These are phyloP conservation scores for Aphaenogaster rudis DNA, from an alignment of 1,140 invertebrate species.

Conservation along the genomic window DNA sequence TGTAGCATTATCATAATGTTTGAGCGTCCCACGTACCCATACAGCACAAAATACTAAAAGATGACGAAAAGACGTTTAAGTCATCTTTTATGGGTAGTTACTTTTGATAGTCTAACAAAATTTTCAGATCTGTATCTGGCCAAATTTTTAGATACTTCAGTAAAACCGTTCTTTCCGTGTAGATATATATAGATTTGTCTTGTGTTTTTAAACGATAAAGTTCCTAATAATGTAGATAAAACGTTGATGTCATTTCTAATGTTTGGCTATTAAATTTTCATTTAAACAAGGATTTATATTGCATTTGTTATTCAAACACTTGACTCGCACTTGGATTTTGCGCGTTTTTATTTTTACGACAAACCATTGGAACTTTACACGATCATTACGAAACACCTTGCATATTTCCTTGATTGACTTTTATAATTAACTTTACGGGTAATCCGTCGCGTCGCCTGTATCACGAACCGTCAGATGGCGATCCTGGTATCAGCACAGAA, in stretches of 20 bases:
- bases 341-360: not conserved
- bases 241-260: not conserved
- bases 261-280: not conserved
- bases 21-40: no score
- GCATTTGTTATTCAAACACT: not conserved
- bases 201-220: not conserved
- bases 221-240: not conserved
- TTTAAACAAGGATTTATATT: not conserved
- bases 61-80: no score
- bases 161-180: no score
- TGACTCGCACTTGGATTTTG: not conserved
- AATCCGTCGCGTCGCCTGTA: not conserved
- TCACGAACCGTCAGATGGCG: constrained; percentile 76
- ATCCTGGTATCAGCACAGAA: constrained; percentile 25
- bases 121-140: no score
- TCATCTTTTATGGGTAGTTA: no score
- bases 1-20: no score
- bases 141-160: no score
- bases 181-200: not conserved
- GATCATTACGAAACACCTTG: not conserved
- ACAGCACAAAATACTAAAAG: no score
- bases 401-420: not conserved
- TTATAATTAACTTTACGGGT: not conserved
- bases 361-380: not conserved
- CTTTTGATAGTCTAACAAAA: no score